phyloP scores from a whole-genome alignment of 2,113 vertebrate genomes.

The pig (Sus scrofa) region DNA sequence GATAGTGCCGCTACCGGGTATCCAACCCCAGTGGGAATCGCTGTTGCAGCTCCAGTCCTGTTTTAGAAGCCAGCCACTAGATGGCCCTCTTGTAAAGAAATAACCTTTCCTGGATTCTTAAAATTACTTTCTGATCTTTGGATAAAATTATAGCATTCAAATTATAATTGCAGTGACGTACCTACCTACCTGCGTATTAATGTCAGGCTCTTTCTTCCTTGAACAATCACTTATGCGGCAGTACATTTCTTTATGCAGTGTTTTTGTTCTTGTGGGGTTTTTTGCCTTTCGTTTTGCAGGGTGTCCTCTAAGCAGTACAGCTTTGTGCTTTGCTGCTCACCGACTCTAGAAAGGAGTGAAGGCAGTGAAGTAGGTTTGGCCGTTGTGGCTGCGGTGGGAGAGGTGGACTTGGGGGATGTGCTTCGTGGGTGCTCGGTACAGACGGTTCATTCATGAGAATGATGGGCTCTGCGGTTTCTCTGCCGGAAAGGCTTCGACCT shows the following conservation, averaged over 20 bases:
- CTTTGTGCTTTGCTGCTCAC: conserved; percentile 28
- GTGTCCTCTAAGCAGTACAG: neutral
- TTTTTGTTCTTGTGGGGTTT: neutral
- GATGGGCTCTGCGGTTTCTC: conserved; percentile 28
- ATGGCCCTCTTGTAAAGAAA: conserved; percentile 85
- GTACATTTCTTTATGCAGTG: conserved; percentile 7
- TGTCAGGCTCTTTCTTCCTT: neutral
- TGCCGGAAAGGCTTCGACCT: conserved; percentile 28
- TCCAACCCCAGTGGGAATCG: conserved; percentile 52
- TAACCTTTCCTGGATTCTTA: conserved; percentile 39
- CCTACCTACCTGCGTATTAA: neutral
- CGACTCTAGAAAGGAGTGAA: conserved; percentile 54
- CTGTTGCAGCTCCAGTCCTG: conserved; percentile 35
- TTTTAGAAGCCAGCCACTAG: conserved; percentile 83
- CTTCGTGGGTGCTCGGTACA: neutral
- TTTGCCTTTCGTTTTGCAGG: neutral
- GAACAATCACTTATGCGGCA: neutral
- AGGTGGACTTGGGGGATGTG: conserved; percentile 59
- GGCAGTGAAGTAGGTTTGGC: conserved; percentile 37
- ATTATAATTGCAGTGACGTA: conserved; percentile 23
- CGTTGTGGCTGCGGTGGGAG: conserved; percentile 30
- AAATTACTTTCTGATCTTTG: conserved; percentile 52
- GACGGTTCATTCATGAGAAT: neutral
- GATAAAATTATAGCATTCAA: conserved; percentile 63
- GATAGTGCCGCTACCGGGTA: too few species aligned